Evolutionary conservation across 2,888 invertebrate species (phyloP), one percentile per base, ranked within the genome.

Genomic region (Parnassius smintheus): DNA sequence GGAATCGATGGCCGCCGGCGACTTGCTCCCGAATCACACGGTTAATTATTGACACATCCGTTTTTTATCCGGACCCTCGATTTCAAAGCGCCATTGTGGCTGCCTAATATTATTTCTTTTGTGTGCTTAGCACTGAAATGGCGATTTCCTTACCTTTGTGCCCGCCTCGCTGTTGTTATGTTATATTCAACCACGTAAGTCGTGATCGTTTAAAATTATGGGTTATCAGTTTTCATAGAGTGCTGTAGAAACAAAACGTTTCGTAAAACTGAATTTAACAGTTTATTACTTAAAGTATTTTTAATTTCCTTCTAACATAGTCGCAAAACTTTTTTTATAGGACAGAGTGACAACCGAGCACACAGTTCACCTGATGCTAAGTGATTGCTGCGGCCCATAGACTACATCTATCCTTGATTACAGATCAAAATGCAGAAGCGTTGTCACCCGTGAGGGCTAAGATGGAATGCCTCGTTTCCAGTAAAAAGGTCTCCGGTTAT

Each of bases 11-110:
- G 86, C 90, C 88, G 80, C 75, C 78, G 86, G 90, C 88, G 75
- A 77, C 77, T 75, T 69, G 80, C 80, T 77, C 75, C 80, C 79
- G 80, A 82, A 86, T 90, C 89, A 82, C 83, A 83, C 85, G 84
- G 90, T 88, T 90, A 91, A 91, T 91, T 90, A 91, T 90, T 88
- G 90, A 90, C 90, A 88, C 90, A 88, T 89, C 90, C 88, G 87
- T 85, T 88, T 89, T 86, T 89, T 87, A 81, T 80, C 75, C 77
- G 75, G 74, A 69, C 76, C 72, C 54, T 51, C 74, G 68, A 71
- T 70, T 72, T 70, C 73, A 75, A 76, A 74, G 74, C 72, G 66
- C 76, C 80, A 81, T 86, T 86, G 86, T 86, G 81, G 81, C 75
- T 69, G 78, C 70, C 81, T 81, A 81, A 84, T 82, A 81, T 81